Evolutionary conservation across 1,140 invertebrate species (phyloP), one percentile per base, ranked within the genome.

Genomic region (Papilio xuthus): DNA sequence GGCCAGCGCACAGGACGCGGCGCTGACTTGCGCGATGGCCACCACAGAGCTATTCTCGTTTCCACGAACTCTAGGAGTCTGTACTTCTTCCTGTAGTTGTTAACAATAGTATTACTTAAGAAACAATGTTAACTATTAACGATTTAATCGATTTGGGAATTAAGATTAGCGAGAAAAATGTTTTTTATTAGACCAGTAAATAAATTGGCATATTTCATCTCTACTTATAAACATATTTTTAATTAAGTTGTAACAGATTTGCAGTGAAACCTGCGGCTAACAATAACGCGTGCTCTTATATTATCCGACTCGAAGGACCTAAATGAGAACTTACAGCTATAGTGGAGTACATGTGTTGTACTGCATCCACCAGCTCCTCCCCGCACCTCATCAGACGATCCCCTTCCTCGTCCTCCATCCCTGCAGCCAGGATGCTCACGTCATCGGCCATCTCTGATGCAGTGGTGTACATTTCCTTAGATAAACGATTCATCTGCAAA

Each of bases 301-400:
- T 60, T 60, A 53, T 53, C 50, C 50, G 50, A 53, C 50, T 53
- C 18, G 50, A 53, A 53, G 28, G 28, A 67, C 23, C 28, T 60
- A 10, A 20, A 60, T 37, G 7, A 28, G 3, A 32, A 26, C 71
- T 73, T 10, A 73, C 71, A 23, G 71, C 42, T 44, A 73, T 6
- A 47, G 42, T 12, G 23, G 41, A 73, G 20, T 44, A 73, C 42
- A 73, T 12, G 1, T n/a, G n/a, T 50, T 73, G 37, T 23, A 42
- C 71, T 1, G 71, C 42, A 26, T 73, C 71, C 7, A 50, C 12
- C 71, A 73, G n/a, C 20, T 20, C n/a, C 71, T 47, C 41, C 12
- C 42, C 42, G 20, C 42, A 15, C n/a, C 10, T 7, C 37, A 4
- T 4, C 71, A 73, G 41, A 1, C 41, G 37, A 15, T 42, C 71